A percentile compares a stretch with the other conserved stretches of the same genome.
phyloP scores from a whole-genome alignment of 2,888 invertebrate species.

The Pharmacophagus antenor region DNA sequence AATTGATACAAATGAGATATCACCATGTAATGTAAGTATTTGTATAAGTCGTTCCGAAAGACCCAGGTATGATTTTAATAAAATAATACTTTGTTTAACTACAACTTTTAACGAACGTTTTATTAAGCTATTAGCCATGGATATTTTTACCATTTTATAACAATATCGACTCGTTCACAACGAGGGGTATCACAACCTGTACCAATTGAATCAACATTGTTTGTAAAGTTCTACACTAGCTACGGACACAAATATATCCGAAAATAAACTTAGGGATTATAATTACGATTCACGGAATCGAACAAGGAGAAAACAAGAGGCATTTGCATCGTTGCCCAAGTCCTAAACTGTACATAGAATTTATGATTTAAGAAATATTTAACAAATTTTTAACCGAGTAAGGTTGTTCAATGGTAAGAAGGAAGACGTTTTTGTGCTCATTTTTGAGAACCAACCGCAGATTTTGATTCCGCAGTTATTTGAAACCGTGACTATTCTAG shows the following conservation, averaged over 20 bases:
- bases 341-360: slow-evolving; percentile 76
- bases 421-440: slow-evolving; percentile 81
- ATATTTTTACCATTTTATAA: slow-evolving; percentile 77
- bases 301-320: slow-evolving; percentile 75
- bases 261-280: slow-evolving; percentile 78
- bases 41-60: slow-evolving; percentile 76
- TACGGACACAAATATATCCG: slow-evolving; percentile 78
- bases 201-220: slow-evolving; percentile 81
- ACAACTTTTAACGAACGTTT: slow-evolving; percentile 78
- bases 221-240: slow-evolving; percentile 81
- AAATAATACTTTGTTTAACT: slow-evolving; percentile 77
- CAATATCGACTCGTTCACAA: slow-evolving; percentile 81
- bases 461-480: slow-evolving; percentile 50
- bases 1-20: slow-evolving; percentile 67
- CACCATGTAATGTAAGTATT: slow-evolving; percentile 65
- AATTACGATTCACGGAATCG: slow-evolving; percentile 80
- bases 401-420: slow-evolving; percentile 77
- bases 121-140: slow-evolving; percentile 78
- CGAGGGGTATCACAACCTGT: slow-evolving; percentile 81
- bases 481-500: slow-evolving; percentile 60
- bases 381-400: slow-evolving; percentile 74
- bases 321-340: slow-evolving; percentile 68
- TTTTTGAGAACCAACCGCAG: slow-evolving; percentile 53
- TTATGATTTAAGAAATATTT: slow-evolving; percentile 72
- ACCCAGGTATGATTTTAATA: slow-evolving; percentile 71